Percentiles rank a stretch among this genome's conserved stretches.
Evolutionary conservation across 2,797 vertebrate species (phyloP).

Genomic region (Sitta carolinensis): DNA sequence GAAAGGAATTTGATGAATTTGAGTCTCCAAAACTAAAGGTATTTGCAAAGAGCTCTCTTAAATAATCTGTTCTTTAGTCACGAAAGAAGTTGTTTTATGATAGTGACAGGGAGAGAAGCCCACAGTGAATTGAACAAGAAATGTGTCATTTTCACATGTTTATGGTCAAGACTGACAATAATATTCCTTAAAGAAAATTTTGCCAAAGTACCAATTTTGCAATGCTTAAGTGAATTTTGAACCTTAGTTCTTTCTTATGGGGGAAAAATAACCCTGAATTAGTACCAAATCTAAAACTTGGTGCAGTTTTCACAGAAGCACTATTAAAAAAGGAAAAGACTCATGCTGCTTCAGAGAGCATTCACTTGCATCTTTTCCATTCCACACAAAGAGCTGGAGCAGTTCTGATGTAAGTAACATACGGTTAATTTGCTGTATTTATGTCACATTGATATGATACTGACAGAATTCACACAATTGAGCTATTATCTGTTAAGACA

Average conservation of each 20-base stretch:
- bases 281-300: not conserved
- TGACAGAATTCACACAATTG: conserved; percentile 54
- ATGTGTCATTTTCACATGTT: not conserved
- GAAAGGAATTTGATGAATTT: not conserved
- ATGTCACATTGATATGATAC: conserved; percentile 53
- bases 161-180: not conserved
- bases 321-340: not conserved
- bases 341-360: conserved; percentile 47
- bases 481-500: conserved; percentile 59
- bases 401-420: conserved; percentile 48
- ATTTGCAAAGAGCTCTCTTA: not conserved
- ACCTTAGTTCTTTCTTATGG: not conserved
- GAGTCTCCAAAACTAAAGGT: not conserved
- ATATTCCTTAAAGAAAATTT: not conserved
- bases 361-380: conserved; percentile 46
- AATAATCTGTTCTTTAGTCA: not conserved
- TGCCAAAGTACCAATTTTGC: not conserved
- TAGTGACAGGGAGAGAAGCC: not conserved
- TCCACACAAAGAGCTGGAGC: conserved; percentile 41
- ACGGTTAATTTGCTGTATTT: conserved; percentile 58
- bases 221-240: not conserved
- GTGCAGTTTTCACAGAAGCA: not conserved
- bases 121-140: not conserved
- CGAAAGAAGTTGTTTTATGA: not conserved
- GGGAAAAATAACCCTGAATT: not conserved